Conservation (phyloP, 2,888 invertebrate genomes). For the Nebria brevicollis region DNA sequence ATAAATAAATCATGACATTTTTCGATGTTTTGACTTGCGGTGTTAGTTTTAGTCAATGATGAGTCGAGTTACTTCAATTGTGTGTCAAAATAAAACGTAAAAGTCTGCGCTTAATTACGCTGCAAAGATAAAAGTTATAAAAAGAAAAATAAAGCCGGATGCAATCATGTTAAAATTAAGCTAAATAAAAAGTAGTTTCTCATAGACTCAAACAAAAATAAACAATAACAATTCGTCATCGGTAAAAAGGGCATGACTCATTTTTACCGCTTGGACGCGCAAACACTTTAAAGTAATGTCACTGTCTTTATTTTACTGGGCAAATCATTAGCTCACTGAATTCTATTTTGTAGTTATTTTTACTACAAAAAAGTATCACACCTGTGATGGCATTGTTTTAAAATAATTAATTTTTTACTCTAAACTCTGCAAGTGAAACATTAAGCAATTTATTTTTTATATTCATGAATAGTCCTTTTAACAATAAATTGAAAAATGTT, state of each 20-base stretch:
- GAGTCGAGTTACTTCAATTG: neutral
- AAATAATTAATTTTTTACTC: too few species aligned
- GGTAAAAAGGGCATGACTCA: slow-evolving; percentile 40
- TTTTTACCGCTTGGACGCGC: slow-evolving; percentile 34
- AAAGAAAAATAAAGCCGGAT: slow-evolving; percentile 21
- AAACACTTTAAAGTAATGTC: slow-evolving; percentile 15
- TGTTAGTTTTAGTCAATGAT: neutral
- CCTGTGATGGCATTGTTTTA: too few species aligned
- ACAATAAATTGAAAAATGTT: too few species aligned
- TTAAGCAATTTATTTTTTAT: too few species aligned
- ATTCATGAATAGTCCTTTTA: too few species aligned
- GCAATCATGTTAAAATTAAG: slow-evolving; percentile 28
- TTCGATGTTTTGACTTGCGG: neutral
- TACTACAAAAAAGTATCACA: too few species aligned
- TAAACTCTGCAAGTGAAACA: too few species aligned
- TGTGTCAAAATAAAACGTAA: slow-evolving; percentile 5
- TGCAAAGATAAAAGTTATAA: neutral
- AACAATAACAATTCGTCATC: neutral
- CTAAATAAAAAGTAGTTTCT: slow-evolving; percentile 29
- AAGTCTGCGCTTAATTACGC: slow-evolving; percentile 20
- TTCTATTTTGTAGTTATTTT: too few species aligned
- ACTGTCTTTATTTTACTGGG: slow-evolving; percentile 26
- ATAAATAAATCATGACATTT: too few species aligned
- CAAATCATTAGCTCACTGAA: slow-evolving; percentile 11
- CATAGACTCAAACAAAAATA: slow-evolving; percentile 18